Base-by-base conservation (phyloP, 2,888 invertebrate species). In the Pollenia labialis region DNA sequence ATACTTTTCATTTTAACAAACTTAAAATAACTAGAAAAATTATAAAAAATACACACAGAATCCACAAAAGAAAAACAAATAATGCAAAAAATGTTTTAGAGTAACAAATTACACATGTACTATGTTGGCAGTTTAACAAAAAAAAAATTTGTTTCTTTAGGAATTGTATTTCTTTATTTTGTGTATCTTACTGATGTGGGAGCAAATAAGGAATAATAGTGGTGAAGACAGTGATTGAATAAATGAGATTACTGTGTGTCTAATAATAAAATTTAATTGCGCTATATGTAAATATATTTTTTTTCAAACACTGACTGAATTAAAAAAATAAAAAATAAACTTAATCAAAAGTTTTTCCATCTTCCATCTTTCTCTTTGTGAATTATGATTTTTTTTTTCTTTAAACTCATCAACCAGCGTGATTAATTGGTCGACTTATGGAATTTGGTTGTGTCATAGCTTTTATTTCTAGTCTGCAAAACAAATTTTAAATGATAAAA, bases 391-490 rank as follows among this genome's bases (percentile, higher is more conserved):
- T 7, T 71, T 11, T 42, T 16, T 40, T 7, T 42, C 2, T 68
- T 12, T 56, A 12, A 60, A 32, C 1, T 42, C n/a, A 32, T 90
- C 89, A 93, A 88, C 93, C 93, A 46, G 93, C 92, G 75, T 93
- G 92, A 84, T 93, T 93, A 18, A 93, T 91, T 23, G 93, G 94
- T 72, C 95, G 93, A 90, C 95, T 96, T 89, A 96, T 96, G 90
- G 94, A 95, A 91, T 96, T 96, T 7, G 96, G 96, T 64, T 95
- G 94, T 48, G 96, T 96, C 95, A 97, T 96, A 84, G 95, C 94
- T 89, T 94, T 94, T 76, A 97, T 95, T 90, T 96, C 96, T 92
- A 94, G 93, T 91, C 96, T 96, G 94, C 94, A 94, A 89, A 89
- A 85, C 90, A 88, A 82, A 80, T n/a, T 7, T 56, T 69, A 54